Evolutionary conservation across 2,797 vertebrate genomes (phyloP).

Genomic region (Allobates femoralis): DNA sequence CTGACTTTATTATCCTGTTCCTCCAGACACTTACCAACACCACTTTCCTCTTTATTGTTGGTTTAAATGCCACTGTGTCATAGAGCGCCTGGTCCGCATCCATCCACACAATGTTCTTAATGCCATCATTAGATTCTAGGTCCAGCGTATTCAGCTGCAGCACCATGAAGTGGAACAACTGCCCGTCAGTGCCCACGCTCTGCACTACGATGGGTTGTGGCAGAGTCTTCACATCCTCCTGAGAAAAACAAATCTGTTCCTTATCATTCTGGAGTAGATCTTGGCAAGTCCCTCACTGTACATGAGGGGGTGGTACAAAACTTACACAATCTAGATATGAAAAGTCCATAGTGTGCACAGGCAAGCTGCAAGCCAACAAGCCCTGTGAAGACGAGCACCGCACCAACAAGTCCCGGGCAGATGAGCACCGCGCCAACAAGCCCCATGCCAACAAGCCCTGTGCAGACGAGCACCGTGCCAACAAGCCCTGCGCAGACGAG

Average conservation of each 20-base stretch:
- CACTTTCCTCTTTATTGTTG: constrained; percentile 82
- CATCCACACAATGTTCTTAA: constrained; percentile 93
- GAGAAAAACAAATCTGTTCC: neutral
- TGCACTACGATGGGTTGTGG: constrained; percentile 88
- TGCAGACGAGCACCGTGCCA: no score
- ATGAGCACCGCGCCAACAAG: no score
- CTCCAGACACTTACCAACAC: constrained; percentile 77
- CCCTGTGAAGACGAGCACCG: no score
- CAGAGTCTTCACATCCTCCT: constrained; percentile 78
- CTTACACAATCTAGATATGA: no score
- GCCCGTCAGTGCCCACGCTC: constrained; percentile 86
- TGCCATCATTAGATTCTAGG: constrained; percentile 77
- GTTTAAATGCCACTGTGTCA: constrained; percentile 80
- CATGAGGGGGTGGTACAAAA: neutral
- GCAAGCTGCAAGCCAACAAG: no score
- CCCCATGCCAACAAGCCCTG: no score
- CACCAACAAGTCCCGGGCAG: no score
- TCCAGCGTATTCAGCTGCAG: constrained; percentile 95
- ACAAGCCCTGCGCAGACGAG: no score
- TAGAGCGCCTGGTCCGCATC: constrained; percentile 87
- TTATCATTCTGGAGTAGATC: neutral
- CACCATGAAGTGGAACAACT: constrained; percentile 88
- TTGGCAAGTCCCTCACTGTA: neutral
- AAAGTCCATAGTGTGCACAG: no score
- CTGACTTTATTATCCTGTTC: neutral